These are phyloP conservation scores for Dendrolimus houi DNA, from an alignment of 2,888 invertebrate species.

Conservation along the genomic window DNA sequence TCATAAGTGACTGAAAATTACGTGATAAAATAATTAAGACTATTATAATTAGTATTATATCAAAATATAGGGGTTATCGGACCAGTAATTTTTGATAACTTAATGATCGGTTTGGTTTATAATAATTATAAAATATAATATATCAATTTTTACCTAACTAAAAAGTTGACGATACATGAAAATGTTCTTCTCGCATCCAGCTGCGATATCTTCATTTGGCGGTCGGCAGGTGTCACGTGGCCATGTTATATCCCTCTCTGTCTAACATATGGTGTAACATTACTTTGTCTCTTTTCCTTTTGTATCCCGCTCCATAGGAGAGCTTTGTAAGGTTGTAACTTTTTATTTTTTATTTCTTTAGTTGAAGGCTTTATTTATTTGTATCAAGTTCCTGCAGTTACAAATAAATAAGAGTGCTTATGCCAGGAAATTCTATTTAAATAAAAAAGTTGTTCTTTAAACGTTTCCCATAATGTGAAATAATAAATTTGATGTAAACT, in stretches of 20 bases:
- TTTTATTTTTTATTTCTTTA: slow-evolving; percentile 43
- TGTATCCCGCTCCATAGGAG: slow-evolving; percentile 49
- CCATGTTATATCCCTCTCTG: slow-evolving; percentile 26
- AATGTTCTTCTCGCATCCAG: slow-evolving; percentile 59
- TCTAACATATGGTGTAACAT: slow-evolving; percentile 23
- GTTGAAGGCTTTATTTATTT: slow-evolving; percentile 64
- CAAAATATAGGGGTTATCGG: too few relatives aligned
- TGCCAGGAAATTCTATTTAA: too few relatives aligned
- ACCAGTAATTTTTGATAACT: too few relatives aligned
- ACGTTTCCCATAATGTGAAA: too few relatives aligned
- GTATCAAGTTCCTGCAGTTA: slow-evolving; percentile 49
- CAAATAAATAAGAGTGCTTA: slow-evolving; percentile 36
- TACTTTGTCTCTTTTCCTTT: slow-evolving; percentile 39
- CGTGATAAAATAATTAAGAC: too few relatives aligned
- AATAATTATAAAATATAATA: slow-evolving; percentile 2
- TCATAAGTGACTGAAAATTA: too few relatives aligned
- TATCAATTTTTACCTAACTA: slow-evolving; percentile 8
- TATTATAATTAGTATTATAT: too few relatives aligned
- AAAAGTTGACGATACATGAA: slow-evolving; percentile 41
- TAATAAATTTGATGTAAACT: too few relatives aligned
- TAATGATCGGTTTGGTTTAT: neutral
- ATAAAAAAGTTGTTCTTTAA: too few relatives aligned
- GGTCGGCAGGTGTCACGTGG: slow-evolving; percentile 74
- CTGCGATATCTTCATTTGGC: slow-evolving; percentile 76
- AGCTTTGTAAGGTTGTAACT: slow-evolving; percentile 49